phyloP scores from a whole-genome alignment of 2,888 invertebrate genomes.

The Dolichopus griseipennis region DNA sequence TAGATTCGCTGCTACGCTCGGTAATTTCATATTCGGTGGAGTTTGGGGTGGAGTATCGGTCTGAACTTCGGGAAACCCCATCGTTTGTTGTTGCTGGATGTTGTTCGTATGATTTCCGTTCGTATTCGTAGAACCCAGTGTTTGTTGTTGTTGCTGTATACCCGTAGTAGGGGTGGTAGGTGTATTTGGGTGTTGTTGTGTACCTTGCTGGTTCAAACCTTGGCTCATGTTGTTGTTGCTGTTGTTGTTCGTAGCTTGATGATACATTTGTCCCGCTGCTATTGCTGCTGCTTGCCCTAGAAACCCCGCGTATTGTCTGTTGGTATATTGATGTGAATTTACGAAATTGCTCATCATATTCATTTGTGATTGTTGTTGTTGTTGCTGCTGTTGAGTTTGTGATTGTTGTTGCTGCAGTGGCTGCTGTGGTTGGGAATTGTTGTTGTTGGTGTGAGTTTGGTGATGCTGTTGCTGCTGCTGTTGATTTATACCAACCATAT shows the following conservation, averaged over 20 bases:
- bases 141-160: constrained; percentile 26
- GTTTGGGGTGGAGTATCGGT: constrained; percentile 88
- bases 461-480: constrained; percentile 26
- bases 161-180: constrained; percentile 37
- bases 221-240: constrained; percentile 26
- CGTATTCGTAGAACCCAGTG: constrained; percentile 23
- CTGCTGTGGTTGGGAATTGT: constrained; percentile 30
- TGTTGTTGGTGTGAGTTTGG: constrained; percentile 10
- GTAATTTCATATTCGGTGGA: constrained; percentile 87
- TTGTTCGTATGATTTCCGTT: constrained; percentile 25
- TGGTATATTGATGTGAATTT: constrained; percentile 48
- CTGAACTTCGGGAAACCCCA: constrained; percentile 79
- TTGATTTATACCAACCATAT: constrained; percentile 22
- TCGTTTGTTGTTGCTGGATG: constrained; percentile 41
- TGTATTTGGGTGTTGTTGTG: constrained; percentile 35
- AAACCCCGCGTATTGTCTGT: constrained; percentile 55
- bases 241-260: constrained; percentile 38
- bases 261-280: constrained; percentile 23
- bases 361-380: constrained; percentile 31
- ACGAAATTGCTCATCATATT: constrained; percentile 45
- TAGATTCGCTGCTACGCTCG: constrained; percentile 66
- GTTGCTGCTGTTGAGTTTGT: constrained; percentile 36
- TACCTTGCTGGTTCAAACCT: constrained; percentile 44
- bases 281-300: constrained; percentile 46
- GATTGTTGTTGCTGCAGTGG: constrained; percentile 28